These are phyloP conservation scores for Aphidius colemani DNA, from an alignment of 2,888 invertebrate species.

Conservation along the genomic window DNA sequence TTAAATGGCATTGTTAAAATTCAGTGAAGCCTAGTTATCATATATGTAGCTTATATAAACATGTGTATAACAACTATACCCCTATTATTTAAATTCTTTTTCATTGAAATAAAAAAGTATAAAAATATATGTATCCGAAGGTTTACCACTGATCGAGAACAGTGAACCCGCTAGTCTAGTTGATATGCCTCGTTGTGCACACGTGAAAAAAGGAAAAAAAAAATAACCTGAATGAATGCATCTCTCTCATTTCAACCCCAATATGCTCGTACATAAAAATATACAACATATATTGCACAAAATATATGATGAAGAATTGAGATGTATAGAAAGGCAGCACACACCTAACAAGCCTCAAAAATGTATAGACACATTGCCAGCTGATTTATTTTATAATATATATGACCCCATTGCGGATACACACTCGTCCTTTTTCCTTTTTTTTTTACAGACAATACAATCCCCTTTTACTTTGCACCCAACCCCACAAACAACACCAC, in stretches of 20 bases:
- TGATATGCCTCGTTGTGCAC: conserved; percentile 27
- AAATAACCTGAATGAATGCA: conserved; percentile 9
- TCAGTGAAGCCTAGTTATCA: too few species aligned
- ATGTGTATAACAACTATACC: too few species aligned
- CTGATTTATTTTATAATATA: conserved; percentile 16
- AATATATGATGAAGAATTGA: conserved; percentile 6
- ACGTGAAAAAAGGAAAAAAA: conserved; percentile 18
- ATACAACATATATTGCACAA: neutral
- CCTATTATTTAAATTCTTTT: too few species aligned
- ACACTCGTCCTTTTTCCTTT: neutral
- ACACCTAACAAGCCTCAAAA: conserved; percentile 14
- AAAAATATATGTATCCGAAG: conserved; percentile 21
- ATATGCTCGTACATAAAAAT: neutral
- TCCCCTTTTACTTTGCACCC: too few species aligned
- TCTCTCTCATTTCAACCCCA: conserved; percentile 32
- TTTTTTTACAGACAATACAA: neutral
- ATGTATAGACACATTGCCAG: conserved; percentile 27
- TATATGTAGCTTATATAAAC: too few species aligned
- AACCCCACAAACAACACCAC: too few species aligned
- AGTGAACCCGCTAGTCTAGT: conserved; percentile 14
- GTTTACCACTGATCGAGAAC: conserved; percentile 22
- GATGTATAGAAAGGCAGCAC: conserved; percentile 23
- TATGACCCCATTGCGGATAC: neutral
- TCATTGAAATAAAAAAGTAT: too few species aligned
- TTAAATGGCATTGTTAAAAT: too few species aligned